Percentiles rank a stretch among this genome's conserved stretches.
Conservation (phyloP, 2,113 vertebrate species). For the Alligator mississippiensis region DNA sequence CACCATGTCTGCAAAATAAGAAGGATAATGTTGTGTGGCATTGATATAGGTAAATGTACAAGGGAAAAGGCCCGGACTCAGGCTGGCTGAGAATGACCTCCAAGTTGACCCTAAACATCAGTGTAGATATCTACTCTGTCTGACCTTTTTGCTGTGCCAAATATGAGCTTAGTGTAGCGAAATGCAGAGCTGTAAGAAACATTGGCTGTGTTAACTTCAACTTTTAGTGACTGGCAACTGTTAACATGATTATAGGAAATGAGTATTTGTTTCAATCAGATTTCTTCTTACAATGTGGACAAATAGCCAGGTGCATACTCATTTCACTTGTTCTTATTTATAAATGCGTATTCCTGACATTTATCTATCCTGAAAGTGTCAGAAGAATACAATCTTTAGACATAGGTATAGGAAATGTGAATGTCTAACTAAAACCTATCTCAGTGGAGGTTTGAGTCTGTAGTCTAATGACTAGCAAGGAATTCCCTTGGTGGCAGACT, state of each 20-base stretch:
- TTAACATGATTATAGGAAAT: neutral
- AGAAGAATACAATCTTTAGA: neutral
- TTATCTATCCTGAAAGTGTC: neutral
- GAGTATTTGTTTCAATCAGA: neutral
- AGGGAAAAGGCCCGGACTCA: neutral
- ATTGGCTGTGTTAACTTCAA: neutral
- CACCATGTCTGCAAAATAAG: too few species aligned
- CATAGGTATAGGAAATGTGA: neutral
- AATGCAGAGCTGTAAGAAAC: neutral
- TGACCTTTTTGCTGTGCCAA: neutral
- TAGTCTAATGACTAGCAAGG: neutral
- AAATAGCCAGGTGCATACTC: neutral
- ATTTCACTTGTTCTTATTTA: neutral
- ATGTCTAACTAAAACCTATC: neutral
- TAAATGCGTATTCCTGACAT: neutral
- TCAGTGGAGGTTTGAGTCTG: neutral
- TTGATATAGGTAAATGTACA: too few species aligned
- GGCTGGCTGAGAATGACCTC: neutral
- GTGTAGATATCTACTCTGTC: neutral
- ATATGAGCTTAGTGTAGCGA: neutral
- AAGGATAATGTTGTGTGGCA: too few species aligned
- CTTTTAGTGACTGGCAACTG: neutral
- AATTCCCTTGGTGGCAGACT: neutral
- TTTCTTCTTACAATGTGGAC: neutral
- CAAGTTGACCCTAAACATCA: too few species aligned